These are phyloP conservation scores for Nipponacmea schrenckii DNA, from an alignment of 2,888 invertebrate genomes.

Conservation along the genomic window DNA sequence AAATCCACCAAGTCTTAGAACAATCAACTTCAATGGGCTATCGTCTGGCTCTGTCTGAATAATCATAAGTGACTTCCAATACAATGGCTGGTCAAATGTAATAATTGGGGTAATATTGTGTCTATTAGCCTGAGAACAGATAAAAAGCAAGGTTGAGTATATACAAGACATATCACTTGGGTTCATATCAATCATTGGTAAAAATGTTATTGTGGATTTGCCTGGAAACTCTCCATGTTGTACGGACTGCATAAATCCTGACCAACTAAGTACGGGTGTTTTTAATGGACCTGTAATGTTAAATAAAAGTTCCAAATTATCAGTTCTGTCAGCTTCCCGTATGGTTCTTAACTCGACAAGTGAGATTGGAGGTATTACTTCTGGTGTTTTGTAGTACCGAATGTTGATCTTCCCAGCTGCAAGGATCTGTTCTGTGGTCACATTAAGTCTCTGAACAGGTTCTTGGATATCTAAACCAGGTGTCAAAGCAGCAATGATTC, in stretches of 20 bases:
- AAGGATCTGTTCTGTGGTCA: background rate
- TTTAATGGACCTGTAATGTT: conserved; percentile 18
- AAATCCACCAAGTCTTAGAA: conserved; percentile 30
- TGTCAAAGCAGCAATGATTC: background rate
- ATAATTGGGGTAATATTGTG: conserved; percentile 27
- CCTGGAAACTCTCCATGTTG: conserved; percentile 32
- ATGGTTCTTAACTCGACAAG: background rate
- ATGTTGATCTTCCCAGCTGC: background rate
- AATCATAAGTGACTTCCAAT: conserved; percentile 34
- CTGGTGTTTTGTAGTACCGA: background rate
- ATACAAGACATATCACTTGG: conserved; percentile 35
- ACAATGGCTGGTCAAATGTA: conserved; percentile 44
- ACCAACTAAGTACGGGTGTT: conserved; percentile 31
- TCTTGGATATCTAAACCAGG: background rate
- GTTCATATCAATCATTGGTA: conserved; percentile 33
- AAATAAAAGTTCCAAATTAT: background rate
- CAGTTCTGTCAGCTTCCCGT: background rate
- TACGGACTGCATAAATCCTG: conserved; percentile 38
- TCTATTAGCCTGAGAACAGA: conserved; percentile 14
- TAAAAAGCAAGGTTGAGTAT: conserved; percentile 28
- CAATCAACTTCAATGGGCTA: conserved; percentile 23
- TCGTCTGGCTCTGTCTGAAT: conserved; percentile 12
- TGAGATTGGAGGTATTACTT: too few relatives aligned
- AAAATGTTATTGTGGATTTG: conserved; percentile 27
- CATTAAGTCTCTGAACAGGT: background rate